phyloP scores from a whole-genome alignment of 2,888 invertebrate species.

The Agapostemon virescens region DNA sequence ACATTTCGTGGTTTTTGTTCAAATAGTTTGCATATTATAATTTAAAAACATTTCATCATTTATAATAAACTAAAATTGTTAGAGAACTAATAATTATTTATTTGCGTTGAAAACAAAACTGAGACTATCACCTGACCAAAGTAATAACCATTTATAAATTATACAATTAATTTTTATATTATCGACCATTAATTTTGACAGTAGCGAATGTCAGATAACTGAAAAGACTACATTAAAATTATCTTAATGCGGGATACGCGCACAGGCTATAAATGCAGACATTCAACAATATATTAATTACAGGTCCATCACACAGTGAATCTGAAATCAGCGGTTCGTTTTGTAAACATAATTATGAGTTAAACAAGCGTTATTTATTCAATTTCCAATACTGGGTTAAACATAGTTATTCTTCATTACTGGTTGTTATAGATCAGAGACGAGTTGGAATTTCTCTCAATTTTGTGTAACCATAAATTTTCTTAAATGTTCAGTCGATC shows the following conservation, averaged over 20 bases:
- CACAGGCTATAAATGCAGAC: background rate
- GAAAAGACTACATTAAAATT: background rate
- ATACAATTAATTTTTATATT: too few species aligned
- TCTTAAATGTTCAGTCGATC: background rate
- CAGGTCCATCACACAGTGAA: background rate
- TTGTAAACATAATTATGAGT: conserved; percentile 1
- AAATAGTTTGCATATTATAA: too few species aligned
- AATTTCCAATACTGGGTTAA: background rate
- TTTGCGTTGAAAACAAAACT: too few species aligned
- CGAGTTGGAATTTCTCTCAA: background rate
- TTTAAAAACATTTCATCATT: too few species aligned
- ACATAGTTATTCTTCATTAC: background rate
- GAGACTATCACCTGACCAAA: too few species aligned
- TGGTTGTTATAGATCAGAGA: background rate
- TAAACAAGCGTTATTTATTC: background rate
- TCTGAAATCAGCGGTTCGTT: background rate
- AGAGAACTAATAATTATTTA: too few species aligned
- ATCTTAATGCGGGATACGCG: background rate
- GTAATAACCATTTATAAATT: too few species aligned
- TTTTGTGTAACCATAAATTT: background rate
- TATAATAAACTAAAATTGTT: too few species aligned
- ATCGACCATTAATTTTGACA: too few species aligned
- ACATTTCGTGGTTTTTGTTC: too few species aligned
- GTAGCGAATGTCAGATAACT: background rate
- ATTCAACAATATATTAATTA: background rate